These are phyloP conservation scores for Pachypsylla venusta DNA, from an alignment of 1,140 invertebrate species.

Conservation along the genomic window DNA sequence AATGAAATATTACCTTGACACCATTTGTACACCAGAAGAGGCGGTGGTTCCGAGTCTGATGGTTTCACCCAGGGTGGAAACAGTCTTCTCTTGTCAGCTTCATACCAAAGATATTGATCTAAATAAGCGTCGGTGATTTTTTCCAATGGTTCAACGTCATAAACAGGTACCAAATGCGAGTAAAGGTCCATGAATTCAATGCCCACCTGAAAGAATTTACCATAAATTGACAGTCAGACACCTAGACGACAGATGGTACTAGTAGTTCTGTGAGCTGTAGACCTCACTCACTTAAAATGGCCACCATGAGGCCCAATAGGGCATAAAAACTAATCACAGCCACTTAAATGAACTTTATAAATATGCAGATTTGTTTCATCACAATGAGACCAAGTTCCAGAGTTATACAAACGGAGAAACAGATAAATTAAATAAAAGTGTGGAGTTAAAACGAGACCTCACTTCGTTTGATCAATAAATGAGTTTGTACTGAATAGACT, in stretches of 20 bases:
- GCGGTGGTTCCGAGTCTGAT: constrained; percentile 94
- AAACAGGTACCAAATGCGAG: constrained; percentile 95
- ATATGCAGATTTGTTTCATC: too few relatives aligned
- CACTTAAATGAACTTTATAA: neutral
- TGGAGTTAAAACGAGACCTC: too few relatives aligned
- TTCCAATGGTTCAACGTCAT: constrained; percentile 97
- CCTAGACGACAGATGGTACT: too few relatives aligned
- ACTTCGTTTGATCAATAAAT: too few relatives aligned
- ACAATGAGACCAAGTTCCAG: too few relatives aligned
- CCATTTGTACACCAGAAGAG: constrained; percentile 97
- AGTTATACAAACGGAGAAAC: too few relatives aligned
- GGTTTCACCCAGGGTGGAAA: constrained; percentile 99
- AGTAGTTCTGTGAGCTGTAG: too few relatives aligned
- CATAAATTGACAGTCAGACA: too few relatives aligned
- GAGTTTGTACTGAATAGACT: too few relatives aligned
- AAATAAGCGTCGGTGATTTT: constrained; percentile 99
- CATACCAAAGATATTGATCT: constrained; percentile 99
- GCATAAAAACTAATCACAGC: neutral
- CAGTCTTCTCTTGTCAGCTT: constrained; percentile 91
- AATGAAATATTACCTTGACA: constrained; percentile 96
- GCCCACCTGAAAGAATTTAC: constrained; percentile 58
- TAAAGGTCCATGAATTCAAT: constrained; percentile 99
- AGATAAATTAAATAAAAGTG: too few relatives aligned
- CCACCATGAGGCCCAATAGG: too few relatives aligned
- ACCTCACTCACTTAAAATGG: too few relatives aligned